Percentiles rank a stretch among this genome's conserved stretches.
Conservation (phyloP, 2,797 vertebrate species). For the Cebuella pygmaea region DNA sequence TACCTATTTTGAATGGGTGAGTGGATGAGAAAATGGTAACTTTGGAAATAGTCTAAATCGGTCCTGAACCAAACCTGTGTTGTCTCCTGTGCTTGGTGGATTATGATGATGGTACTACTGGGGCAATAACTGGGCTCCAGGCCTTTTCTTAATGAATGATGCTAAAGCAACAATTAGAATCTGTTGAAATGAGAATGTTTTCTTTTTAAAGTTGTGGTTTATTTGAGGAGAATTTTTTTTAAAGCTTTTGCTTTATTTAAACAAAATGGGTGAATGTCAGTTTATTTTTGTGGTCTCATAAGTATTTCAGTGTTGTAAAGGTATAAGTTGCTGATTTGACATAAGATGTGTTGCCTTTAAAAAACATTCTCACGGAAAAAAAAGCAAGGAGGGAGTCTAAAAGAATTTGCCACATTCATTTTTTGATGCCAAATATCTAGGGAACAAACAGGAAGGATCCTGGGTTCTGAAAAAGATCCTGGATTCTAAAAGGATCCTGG, state of each 20-base stretch:
- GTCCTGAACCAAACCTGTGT: neutral
- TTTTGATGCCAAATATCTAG: neutral
- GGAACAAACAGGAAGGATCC: neutral
- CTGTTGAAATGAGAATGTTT: neutral
- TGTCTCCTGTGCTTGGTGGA: neutral
- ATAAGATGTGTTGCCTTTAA: neutral
- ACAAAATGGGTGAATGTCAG: neutral
- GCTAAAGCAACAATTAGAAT: neutral
- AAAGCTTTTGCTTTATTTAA: conserved; percentile 9
- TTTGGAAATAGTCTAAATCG: neutral
- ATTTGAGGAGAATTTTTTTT: neutral
- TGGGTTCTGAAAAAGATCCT: neutral
- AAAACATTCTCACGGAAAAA: neutral
- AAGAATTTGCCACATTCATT: neutral
- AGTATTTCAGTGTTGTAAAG: neutral
- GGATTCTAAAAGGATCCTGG: neutral
- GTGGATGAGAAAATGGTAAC: neutral
- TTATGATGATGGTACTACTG: neutral
- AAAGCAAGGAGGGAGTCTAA: neutral
- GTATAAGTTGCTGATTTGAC: conserved; percentile 24
- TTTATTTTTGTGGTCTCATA: neutral
- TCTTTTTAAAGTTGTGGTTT: conserved; percentile 40
- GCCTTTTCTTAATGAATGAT: neutral
- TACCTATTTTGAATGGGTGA: neutral
- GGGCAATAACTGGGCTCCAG: neutral